Evolutionary conservation across 2,113 vertebrate species (phyloP).

Genomic region (Lepisosteus oculatus): DNA sequence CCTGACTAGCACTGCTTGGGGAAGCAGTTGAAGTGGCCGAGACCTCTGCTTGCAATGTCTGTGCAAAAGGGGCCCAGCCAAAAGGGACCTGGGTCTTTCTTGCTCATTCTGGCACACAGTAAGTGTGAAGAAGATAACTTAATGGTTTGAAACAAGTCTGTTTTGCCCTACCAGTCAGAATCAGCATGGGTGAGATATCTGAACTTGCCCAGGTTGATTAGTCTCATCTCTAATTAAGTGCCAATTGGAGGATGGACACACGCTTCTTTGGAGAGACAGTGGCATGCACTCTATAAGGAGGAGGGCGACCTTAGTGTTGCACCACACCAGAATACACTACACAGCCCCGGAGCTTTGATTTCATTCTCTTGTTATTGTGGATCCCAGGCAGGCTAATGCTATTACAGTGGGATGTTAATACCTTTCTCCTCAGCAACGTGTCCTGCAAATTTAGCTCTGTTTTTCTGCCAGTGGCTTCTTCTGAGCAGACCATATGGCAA

Average conservation of each 20-base stretch:
- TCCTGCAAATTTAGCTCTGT: constrained; percentile 16
- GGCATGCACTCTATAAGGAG: neutral
- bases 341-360: neutral
- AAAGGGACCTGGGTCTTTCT: no score
- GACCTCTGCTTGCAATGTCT: no score
- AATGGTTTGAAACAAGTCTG: no score
- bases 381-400: neutral
- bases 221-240: neutral
- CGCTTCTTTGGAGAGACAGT: neutral
- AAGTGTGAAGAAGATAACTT: no score
- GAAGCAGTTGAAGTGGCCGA: no score
- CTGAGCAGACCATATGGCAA: constrained; percentile 32
- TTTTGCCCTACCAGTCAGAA: no score
- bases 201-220: neutral
- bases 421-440: constrained; percentile 3
- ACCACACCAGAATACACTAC: neutral
- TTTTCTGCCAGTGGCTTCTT: constrained; percentile 13
- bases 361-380: neutral
- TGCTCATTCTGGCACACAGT: no score
- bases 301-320: neutral
- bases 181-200: neutral
- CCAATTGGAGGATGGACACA: neutral
- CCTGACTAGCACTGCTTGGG: no score
- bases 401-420: neutral
- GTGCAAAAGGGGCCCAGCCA: no score